Percentiles rank a stretch among this genome's conserved stretches.
Conservation (phyloP, 2,113 vertebrate species). For the Carlito syrichta region DNA sequence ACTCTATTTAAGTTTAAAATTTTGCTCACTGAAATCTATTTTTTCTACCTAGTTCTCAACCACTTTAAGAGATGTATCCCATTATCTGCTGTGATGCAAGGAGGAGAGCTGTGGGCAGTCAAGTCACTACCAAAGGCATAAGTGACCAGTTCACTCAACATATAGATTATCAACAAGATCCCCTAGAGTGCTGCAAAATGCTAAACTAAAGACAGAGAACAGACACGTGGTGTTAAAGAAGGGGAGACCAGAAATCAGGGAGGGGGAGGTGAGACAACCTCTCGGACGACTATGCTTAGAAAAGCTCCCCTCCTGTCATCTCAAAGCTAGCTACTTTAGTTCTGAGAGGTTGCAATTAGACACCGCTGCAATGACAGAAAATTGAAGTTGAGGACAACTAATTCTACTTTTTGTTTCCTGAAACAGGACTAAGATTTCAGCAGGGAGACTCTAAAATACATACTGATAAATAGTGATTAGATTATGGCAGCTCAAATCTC, state of each 20-base stretch:
- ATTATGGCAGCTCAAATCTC: background rate
- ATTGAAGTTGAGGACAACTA: background rate
- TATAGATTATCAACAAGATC: background rate
- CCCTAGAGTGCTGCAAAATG: background rate
- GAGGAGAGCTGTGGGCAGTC: background rate
- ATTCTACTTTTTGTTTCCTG: constrained; percentile 11
- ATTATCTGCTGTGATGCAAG: background rate
- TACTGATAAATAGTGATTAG: background rate
- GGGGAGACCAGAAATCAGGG: background rate
- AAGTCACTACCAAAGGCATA: background rate
- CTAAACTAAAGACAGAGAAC: background rate
- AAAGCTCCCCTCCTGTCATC: background rate
- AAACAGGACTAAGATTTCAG: background rate
- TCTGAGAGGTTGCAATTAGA: background rate
- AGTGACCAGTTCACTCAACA: background rate
- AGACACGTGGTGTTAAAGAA: background rate
- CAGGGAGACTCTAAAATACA: background rate
- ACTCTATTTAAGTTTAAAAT: background rate
- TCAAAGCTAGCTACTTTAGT: background rate
- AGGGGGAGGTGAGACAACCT: background rate
- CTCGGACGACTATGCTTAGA: background rate
- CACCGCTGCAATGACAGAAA: background rate
- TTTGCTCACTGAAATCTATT: background rate
- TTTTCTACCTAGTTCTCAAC: background rate
- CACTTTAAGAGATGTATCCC: background rate